Percentiles rank a stretch among this genome's conserved stretches.
phyloP scores from a whole-genome alignment of 2,113 vertebrate species.

The Phaethornis superciliosus region DNA sequence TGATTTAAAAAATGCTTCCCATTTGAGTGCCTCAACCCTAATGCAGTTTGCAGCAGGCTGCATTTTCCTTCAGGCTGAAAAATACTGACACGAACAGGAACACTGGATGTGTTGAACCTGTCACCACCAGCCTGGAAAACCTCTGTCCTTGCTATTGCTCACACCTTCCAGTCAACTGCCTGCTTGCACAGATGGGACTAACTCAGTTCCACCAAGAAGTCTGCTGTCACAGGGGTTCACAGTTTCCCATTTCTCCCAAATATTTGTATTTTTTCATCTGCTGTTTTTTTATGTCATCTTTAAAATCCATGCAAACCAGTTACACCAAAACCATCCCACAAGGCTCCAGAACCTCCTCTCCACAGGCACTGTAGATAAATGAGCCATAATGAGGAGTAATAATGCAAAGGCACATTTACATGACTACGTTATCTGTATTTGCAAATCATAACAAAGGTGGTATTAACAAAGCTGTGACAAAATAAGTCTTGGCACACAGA shows the following conservation, averaged over 20 bases:
- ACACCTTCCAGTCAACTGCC: not conserved
- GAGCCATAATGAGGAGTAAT: not conserved
- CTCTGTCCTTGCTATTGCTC: constrained; percentile 20
- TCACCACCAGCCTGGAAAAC: constrained; percentile 1
- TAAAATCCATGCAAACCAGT: not conserved
- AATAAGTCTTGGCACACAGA: fast-evolving
- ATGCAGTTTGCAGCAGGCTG: not conserved
- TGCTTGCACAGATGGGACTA: not conserved
- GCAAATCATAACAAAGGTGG: not conserved
- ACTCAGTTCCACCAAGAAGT: not conserved
- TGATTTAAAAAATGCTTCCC: constrained; percentile 41
- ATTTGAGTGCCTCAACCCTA: not conserved
- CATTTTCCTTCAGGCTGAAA: constrained; percentile 24
- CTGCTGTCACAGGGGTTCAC: not conserved
- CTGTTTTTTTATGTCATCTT: constrained; percentile 6
- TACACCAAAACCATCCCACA: not conserved
- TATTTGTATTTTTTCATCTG: not conserved
- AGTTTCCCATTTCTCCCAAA: not conserved
- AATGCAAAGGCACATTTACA: not conserved
- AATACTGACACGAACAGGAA: constrained; percentile 27
- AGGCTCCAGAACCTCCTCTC: not conserved
- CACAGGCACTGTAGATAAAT: not conserved
- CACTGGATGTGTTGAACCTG: not conserved
- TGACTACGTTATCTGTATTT: not conserved
- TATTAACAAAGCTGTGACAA: not conserved